Evolutionary conservation across 92 coral and sea anemone genomes (phyloP), one percentile per base, ranked within the genome.

Genomic region (Heteractis magnifica): DNA sequence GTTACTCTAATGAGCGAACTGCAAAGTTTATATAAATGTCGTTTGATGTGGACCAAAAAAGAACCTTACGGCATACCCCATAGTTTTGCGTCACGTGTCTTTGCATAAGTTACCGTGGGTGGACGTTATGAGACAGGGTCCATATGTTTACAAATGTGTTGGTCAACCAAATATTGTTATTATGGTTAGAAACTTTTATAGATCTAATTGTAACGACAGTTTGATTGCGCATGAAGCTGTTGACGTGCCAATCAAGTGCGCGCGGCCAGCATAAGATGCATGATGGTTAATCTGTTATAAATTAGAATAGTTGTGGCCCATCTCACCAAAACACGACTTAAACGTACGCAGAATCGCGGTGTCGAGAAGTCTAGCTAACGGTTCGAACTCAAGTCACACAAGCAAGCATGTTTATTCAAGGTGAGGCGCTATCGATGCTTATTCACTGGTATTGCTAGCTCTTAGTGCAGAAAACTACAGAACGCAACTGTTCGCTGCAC

Each of bases 161-260:
- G 59, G 56, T 65, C 19, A 4, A 79, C 14, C 56, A 71, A 51
- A 49, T 79, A 73, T 81, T 14, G 49, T 70, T 58, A 4, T 59
- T 18, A 15, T 65, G 26, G 12, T 13, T 14, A 6, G 70, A 71
- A 81, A 71, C 16, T 7, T 81, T 70, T 81, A 0, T 70, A 20
- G 34, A 81, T 81, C 26, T 21, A 48, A 81, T 81, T 81, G 84
- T 81, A 81, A 51, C 84, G 77, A 11, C 23, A 71, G 51, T 70
- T 71, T 80, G 72, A 80, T 44, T 15, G 20, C 48, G 68, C 70
- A 60, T 70, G 83, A 80, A 75, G 1, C 11, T 10, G 51, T 26
- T 18, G 53, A 60, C 70, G 51, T 64, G 51, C 56, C 52, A 74
- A n/a, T 74, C 51, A 68, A 65, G 74, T 68, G 84, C 76, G 82